Conservation (phyloP, 2,888 invertebrate species). For the Scaptomyza parva region DNA sequence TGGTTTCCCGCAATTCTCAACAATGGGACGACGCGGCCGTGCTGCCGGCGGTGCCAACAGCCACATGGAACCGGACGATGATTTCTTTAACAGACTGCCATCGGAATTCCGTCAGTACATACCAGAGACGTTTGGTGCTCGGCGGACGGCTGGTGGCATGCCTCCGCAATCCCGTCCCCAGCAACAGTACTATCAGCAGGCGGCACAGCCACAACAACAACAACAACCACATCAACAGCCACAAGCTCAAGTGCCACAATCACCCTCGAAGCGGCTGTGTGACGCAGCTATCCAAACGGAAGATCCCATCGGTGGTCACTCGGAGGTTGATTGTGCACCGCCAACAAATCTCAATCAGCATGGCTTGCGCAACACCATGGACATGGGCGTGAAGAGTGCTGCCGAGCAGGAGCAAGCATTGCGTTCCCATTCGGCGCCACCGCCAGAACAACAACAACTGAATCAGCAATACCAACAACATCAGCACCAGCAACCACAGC, state of each 20-base stretch:
- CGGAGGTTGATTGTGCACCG: conserved; percentile 77
- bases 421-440: conserved; percentile 93
- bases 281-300: conserved; percentile 85
- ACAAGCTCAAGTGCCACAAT: conserved; percentile 61
- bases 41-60: conserved; percentile 54
- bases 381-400: conserved; percentile 89
- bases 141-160: conserved; percentile 58
- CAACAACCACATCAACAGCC: conserved; percentile 43
- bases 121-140: conserved; percentile 82
- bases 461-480: conserved; percentile 66
- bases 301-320: conserved; percentile 67
- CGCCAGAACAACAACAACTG: conserved; percentile 85
- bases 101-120: conserved; percentile 84
- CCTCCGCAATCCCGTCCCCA: conserved; percentile 39
- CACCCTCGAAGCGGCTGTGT: conserved; percentile 81
- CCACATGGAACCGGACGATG: conserved; percentile 73
- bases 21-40: conserved; percentile 81
- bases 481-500: conserved; percentile 59
- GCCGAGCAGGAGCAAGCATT: conserved; percentile 87
- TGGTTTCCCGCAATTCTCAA: conserved; percentile 83
- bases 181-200: conserved; percentile 60
- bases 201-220: conserved; percentile 34
- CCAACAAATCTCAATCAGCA: conserved; percentile 87
- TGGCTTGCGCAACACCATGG: conserved; percentile 91
- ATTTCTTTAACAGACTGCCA: conserved; percentile 84